Conservation (phyloP, 2,888 invertebrate genomes). For the Blastobasis adustella region DNA sequence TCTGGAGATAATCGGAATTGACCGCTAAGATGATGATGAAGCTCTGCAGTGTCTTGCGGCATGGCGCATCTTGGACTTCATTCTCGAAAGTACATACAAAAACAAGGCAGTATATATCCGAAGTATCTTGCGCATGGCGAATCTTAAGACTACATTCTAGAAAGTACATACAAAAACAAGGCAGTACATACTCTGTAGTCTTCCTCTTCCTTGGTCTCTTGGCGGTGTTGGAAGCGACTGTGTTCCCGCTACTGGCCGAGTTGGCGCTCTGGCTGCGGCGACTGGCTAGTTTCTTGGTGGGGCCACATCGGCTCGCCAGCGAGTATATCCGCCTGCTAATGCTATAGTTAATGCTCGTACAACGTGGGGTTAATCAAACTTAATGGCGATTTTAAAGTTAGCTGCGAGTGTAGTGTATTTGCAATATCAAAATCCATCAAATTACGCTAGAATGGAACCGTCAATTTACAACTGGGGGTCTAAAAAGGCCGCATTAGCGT, state of each 20-base stretch:
- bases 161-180: too few species aligned
- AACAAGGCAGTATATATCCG: slow-evolving; percentile 30
- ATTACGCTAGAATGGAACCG: not conserved
- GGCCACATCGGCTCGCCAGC: slow-evolving; percentile 36
- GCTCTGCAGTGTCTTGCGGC: too few species aligned
- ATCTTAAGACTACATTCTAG: too few species aligned
- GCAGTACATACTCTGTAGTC: slow-evolving; percentile 52
- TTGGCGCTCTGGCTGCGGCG: slow-evolving; percentile 67
- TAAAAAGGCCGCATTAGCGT: too few species aligned
- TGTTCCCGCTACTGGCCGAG: slow-evolving; percentile 67
- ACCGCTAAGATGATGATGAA: too few species aligned
- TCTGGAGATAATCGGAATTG: too few species aligned
- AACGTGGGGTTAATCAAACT: too few species aligned
- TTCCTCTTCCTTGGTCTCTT: slow-evolving; percentile 67
- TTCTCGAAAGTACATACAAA: too few species aligned
- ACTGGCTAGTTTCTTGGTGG: slow-evolving; percentile 56
- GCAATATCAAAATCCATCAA: not conserved
- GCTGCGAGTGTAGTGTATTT: too few species aligned
- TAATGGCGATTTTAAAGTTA: too few species aligned
- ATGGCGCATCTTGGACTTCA: too few species aligned
- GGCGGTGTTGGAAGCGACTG: slow-evolving; percentile 63
- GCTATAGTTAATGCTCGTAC: not conserved
- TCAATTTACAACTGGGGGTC: not conserved
- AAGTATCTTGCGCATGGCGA: too few species aligned
- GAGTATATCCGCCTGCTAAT: not conserved